phyloP scores from a whole-genome alignment of 2,113 vertebrate genomes.

The Corynorhinus townsendii region DNA sequence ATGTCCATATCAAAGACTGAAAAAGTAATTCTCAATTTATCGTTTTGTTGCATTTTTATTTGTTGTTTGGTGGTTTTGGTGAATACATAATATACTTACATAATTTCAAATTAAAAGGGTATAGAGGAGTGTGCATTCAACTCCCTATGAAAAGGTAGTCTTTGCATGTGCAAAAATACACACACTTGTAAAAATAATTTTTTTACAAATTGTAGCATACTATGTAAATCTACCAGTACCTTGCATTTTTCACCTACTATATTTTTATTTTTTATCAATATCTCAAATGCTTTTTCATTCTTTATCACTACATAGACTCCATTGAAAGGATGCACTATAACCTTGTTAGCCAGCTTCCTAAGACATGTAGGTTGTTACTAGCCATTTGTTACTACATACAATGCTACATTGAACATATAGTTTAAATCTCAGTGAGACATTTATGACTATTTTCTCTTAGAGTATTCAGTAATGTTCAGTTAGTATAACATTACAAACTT shows the following conservation, averaged over 20 bases:
- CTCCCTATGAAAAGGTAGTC: background rate
- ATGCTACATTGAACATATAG: background rate
- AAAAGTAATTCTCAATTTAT: slow-evolving; percentile 14
- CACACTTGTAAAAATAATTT: background rate
- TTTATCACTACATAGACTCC: background rate
- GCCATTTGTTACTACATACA: slow-evolving; percentile 8
- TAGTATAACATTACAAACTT: background rate
- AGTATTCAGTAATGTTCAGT: background rate
- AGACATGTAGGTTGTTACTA: background rate
- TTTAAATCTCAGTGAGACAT: slow-evolving; percentile 13
- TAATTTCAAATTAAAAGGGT: slow-evolving; percentile 1
- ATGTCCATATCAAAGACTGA: background rate
- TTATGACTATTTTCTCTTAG: background rate
- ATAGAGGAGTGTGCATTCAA: background rate
- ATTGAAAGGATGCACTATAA: background rate
- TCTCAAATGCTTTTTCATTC: background rate
- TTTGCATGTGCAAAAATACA: background rate
- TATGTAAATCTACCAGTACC: background rate
- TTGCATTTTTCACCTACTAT: background rate
- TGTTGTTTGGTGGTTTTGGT: background rate
- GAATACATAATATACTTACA: background rate
- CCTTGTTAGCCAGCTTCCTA: slow-evolving; percentile 32
- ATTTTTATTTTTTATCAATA: slow-evolving; percentile 18
- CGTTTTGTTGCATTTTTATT: background rate
- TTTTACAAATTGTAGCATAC: background rate